Percentiles rank a stretch among this genome's conserved stretches.
Evolutionary conservation across 2,797 vertebrate genomes (phyloP).

Genomic region (Phataginus tetradactyla): DNA sequence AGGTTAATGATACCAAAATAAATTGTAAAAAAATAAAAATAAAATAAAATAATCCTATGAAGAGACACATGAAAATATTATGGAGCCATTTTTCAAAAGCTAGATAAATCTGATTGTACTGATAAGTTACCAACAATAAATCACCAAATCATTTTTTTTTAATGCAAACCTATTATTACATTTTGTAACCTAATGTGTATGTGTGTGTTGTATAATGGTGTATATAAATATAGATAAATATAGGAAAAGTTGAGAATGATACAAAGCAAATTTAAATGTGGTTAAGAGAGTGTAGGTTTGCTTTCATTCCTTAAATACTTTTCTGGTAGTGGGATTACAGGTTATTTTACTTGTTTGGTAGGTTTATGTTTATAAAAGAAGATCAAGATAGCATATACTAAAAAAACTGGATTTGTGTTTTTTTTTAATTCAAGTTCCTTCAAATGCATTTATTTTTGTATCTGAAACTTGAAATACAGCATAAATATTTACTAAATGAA

Average conservation of each 20-base stretch:
- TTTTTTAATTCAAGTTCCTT: conserved; percentile 14
- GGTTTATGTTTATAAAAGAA: background rate
- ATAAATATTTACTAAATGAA: conserved; percentile 59
- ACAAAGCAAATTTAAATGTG: background rate
- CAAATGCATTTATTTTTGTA: conserved; percentile 17
- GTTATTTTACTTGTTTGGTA: background rate
- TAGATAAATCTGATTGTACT: background rate
- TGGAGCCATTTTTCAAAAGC: background rate
- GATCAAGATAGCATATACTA: background rate
- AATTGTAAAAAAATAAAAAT: too few relatives aligned
- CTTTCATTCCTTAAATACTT: conserved; percentile 15
- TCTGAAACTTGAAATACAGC: background rate
- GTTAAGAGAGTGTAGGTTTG: background rate
- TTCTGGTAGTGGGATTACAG: conserved; percentile 15
- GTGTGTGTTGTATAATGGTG: background rate
- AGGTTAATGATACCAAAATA: too few relatives aligned
- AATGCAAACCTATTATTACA: background rate
- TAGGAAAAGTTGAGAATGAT: background rate
- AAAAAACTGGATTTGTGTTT: background rate
- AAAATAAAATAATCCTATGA: background rate
- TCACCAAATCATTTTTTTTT: background rate
- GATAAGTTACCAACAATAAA: background rate
- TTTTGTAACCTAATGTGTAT: background rate
- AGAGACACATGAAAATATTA: background rate
- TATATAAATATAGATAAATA: background rate